phyloP scores from a whole-genome alignment of 2,888 invertebrate species.

The Hirtodrosophila confusa region DNA sequence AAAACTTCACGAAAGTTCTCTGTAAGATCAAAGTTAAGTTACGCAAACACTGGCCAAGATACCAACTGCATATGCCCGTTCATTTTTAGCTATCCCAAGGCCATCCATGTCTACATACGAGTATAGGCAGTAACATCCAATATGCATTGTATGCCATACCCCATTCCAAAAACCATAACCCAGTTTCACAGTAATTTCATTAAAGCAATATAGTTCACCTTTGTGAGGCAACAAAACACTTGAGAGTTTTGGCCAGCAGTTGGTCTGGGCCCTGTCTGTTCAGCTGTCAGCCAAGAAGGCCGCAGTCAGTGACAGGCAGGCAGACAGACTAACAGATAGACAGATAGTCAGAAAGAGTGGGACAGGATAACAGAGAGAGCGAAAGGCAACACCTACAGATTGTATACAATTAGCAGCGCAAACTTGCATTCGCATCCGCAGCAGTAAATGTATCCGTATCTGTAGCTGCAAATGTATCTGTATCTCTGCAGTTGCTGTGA shows the following conservation, averaged over 20 bases:
- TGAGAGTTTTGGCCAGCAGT: constrained; percentile 44
- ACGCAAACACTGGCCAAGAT: no score
- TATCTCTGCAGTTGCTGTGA: not conserved
- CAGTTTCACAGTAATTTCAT: constrained; percentile 41
- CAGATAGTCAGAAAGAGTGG: not conserved
- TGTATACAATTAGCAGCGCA: constrained; percentile 73
- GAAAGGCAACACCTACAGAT: constrained; percentile 66
- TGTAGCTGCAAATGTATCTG: constrained; percentile 3
- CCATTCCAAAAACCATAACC: constrained; percentile 23
- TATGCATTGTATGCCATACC: constrained; percentile 1
- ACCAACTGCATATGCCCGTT: not conserved
- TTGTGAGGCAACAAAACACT: constrained; percentile 34
- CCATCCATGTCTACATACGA: not conserved
- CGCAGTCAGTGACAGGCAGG: constrained; percentile 19
- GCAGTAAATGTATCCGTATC: not conserved
- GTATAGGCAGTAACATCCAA: constrained; percentile 1
- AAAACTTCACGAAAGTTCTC: no score
- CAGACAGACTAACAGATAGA: not conserved
- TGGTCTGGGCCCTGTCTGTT: constrained; percentile 27
- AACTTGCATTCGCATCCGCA: constrained; percentile 2
- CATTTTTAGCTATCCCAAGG: not conserved
- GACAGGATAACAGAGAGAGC: constrained; percentile 1
- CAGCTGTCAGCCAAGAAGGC: constrained; percentile 41
- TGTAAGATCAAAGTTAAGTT: no score
- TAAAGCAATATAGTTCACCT: constrained; percentile 14